Conservation (phyloP, 2,888 invertebrate species). For the Archaeoteleia sp. region DNA sequence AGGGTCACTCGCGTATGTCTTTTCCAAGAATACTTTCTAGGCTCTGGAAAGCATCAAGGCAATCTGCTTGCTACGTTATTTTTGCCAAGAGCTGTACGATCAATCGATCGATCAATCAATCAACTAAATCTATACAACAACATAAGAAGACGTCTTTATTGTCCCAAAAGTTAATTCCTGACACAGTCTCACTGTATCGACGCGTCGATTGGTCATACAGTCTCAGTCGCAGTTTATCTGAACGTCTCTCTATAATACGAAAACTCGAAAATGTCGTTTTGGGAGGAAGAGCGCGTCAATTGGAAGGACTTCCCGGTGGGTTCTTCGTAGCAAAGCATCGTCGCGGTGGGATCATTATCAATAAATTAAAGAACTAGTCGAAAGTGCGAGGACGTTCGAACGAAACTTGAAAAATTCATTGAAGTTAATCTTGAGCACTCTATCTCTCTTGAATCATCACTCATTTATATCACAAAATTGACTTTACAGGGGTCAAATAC, state of each 20-base stretch:
- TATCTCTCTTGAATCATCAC: slow-evolving; percentile 27
- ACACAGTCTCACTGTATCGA: too few relatives aligned
- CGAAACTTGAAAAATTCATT: too few relatives aligned
- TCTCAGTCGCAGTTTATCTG: slow-evolving; percentile 11
- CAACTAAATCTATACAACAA: neutral
- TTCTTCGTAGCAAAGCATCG: slow-evolving; percentile 23
- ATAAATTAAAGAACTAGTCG: slow-evolving; percentile 27
- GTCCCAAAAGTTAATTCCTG: too few relatives aligned
- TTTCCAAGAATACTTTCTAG: slow-evolving; percentile 44
- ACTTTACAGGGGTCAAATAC: slow-evolving; percentile 27
- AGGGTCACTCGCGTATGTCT: slow-evolving; percentile 37
- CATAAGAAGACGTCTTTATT: slow-evolving; percentile 7
- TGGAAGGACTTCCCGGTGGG: slow-evolving; percentile 3
- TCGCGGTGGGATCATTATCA: slow-evolving; percentile 40
- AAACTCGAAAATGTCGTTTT: slow-evolving; percentile 9
- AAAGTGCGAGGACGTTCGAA: slow-evolving; percentile 7
- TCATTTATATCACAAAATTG: slow-evolving; percentile 39
- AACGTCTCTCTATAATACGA: slow-evolving; percentile 20
- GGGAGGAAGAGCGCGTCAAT: slow-evolving; percentile 6
- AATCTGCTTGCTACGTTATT: slow-evolving; percentile 52
- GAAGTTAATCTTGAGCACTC: too few relatives aligned
- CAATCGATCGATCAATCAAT: slow-evolving; percentile 29
- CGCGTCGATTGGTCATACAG: slow-evolving; percentile 20
- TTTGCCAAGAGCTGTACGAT: slow-evolving; percentile 28
- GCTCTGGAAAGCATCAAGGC: slow-evolving; percentile 53